Conservation (phyloP, 2,888 invertebrate species). For the Cerceris ruficornis region DNA sequence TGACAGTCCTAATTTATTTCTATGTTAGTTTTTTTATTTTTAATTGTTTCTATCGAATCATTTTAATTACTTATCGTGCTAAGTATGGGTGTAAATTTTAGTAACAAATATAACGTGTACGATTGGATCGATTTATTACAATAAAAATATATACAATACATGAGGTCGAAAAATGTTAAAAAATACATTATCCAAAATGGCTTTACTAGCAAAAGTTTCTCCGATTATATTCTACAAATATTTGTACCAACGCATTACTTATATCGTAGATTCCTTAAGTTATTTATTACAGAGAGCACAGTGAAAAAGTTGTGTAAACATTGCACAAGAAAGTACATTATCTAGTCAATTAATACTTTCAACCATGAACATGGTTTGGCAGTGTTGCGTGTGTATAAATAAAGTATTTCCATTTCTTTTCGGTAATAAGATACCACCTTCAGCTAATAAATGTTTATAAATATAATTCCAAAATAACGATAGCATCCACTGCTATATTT, state of each 20-base stretch:
- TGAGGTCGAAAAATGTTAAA: neutral
- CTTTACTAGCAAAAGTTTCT: slow-evolving; percentile 3
- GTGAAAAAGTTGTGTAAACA: slow-evolving; percentile 5
- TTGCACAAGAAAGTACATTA: slow-evolving; percentile 3
- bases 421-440: too few relatives aligned
- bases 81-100: neutral
- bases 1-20: too few relatives aligned
- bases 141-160: slow-evolving; percentile 22
- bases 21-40: too few relatives aligned
- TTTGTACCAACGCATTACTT: slow-evolving; percentile 9
- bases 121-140: slow-evolving; percentile 21
- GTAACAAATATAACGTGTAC: neutral
- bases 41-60: too few relatives aligned
- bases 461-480: neutral
- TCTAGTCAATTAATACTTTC: slow-evolving; percentile 13
- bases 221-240: neutral
- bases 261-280: slow-evolving; percentile 1
- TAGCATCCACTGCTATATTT: too few relatives aligned
- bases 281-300: slow-evolving; percentile 4
- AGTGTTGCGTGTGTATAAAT: slow-evolving; percentile 3
- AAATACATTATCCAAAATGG: neutral
- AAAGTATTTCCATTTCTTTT: neutral
- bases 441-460: too few relatives aligned
- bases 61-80: neutral
- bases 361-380: slow-evolving; percentile 12